Conservation (phyloP, 2,113 vertebrate species). For the Cebidichthys violaceus region DNA sequence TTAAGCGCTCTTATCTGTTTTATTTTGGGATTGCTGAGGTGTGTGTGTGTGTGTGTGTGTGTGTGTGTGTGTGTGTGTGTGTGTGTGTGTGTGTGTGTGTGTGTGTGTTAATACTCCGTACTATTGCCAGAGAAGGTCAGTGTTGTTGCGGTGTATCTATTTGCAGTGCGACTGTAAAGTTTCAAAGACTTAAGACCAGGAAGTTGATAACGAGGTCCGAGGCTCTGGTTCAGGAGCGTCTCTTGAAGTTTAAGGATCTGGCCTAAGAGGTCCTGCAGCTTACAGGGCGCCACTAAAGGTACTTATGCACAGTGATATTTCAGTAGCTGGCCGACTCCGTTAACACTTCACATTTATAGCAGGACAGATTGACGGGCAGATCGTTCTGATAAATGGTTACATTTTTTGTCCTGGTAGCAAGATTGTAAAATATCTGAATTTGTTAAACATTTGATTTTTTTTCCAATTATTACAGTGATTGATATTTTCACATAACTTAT, state of each 20-base stretch:
- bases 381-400: too few relatives aligned
- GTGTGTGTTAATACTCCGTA: slow-evolving; percentile 17
- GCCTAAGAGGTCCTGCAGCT: neutral
- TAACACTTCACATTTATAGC: neutral
- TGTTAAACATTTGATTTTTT: neutral
- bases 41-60: neutral
- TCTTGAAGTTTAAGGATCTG: slow-evolving; percentile 12
- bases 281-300: neutral
- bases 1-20: slow-evolving; percentile 51
- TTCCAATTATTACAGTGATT: neutral
- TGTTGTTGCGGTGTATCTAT: slow-evolving; percentile 33
- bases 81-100: slow-evolving; percentile 10
- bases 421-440: neutral
- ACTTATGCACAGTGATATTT: neutral
- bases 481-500: neutral
- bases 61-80: slow-evolving; percentile 11
- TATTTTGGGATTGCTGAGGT: slow-evolving; percentile 56
- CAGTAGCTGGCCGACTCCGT: neutral
- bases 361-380: neutral
- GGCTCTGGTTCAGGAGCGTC: neutral
- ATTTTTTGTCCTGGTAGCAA: neutral
- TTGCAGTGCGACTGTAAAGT: slow-evolving; percentile 30
- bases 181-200: slow-evolving; percentile 33
- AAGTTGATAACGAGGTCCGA: slow-evolving; percentile 18
- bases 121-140: slow-evolving; percentile 43